These are phyloP conservation scores for Erebia aethiops DNA, from an alignment of 2,888 invertebrate genomes.

Conservation along the genomic window DNA sequence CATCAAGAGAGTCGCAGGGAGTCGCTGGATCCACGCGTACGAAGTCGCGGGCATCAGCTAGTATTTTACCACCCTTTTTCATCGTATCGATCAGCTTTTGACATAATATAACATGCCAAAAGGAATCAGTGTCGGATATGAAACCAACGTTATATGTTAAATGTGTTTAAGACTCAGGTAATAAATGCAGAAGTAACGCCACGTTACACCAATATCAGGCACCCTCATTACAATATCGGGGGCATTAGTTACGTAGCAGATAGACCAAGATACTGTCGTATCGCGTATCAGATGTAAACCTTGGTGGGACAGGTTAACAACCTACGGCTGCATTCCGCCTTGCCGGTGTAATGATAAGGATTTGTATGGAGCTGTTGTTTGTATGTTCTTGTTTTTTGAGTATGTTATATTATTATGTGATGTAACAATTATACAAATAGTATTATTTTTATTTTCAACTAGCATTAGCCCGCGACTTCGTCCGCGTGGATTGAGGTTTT, in stretches of 20 bases:
- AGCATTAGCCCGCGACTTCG: too few relatives aligned
- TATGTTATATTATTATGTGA: neutral
- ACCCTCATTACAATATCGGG: conserved; percentile 65
- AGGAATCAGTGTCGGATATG: neutral
- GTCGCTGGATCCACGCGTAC: too few relatives aligned
- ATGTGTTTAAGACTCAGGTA: neutral
- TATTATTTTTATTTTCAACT: too few relatives aligned
- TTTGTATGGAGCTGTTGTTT: conserved; percentile 58
- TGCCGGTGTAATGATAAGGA: conserved; percentile 62
- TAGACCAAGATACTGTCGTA: conserved; percentile 70
- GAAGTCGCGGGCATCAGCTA: too few relatives aligned
- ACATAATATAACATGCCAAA: too few relatives aligned
- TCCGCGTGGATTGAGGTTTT: too few relatives aligned
- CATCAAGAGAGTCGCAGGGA: too few relatives aligned
- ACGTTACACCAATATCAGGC: conserved; percentile 55
- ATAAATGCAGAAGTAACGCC: conserved; percentile 33
- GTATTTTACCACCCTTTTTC: too few relatives aligned
- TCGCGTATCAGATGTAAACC: conserved; percentile 73
- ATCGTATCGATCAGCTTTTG: too few relatives aligned
- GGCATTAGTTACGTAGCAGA: conserved; percentile 65
- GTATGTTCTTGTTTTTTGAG: neutral
- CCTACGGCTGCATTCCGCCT: conserved; percentile 70
- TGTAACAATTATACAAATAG: too few relatives aligned
- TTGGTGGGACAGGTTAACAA: conserved; percentile 72
- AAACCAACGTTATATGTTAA: neutral